Evolutionary conservation across 2,797 vertebrate species (phyloP), one percentile per base, ranked within the genome.

Genomic region (Apodemus agrarius): DNA sequence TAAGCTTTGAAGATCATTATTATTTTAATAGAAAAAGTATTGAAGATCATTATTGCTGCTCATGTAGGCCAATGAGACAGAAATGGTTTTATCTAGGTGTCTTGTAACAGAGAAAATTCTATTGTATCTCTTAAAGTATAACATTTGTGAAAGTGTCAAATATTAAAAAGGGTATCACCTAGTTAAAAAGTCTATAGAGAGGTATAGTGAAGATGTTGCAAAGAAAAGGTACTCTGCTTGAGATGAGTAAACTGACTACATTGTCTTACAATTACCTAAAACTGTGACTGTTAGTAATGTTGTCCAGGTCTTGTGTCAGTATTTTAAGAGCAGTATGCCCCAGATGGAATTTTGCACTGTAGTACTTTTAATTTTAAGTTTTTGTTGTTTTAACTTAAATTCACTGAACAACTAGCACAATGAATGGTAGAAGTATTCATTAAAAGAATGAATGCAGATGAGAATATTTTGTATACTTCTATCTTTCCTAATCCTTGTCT

Each of bases 301-400:
- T 46, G 22, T 26, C 74, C 24, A 81, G 40, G 22, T 43, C 19
- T 89, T 74, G 8, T 40, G 40, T 82, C 46, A 46, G 49, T 12
- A 24, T 72, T 81, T 21, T 52, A 54, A 91, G 63, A 83, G n/a
- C 90, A 90, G 79, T 24, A 46, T 63, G 8, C 72, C 54, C 34
- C 78, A 76, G 72, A 61, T 81, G 7, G 13, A 10, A 49, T 61
- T 65, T 90, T 61, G 82, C 4, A 43, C 26, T 83, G 26, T 67
- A 61, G 24, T 31, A 80, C 52, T 88, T 91, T 95, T 16, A 94
- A 91, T 67, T 95, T 74, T 67, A 63, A 61, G 79, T 85, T 81
- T 83, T 46, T 2, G 22, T 31, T 67, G 19, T 79, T 90, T 91
- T 82, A 16, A 57, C 67, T 92, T 90, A 90, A 65, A 17, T 69